phyloP scores from a whole-genome alignment of 2,888 invertebrate species.

The Spatulosminthurus flaviceps region DNA sequence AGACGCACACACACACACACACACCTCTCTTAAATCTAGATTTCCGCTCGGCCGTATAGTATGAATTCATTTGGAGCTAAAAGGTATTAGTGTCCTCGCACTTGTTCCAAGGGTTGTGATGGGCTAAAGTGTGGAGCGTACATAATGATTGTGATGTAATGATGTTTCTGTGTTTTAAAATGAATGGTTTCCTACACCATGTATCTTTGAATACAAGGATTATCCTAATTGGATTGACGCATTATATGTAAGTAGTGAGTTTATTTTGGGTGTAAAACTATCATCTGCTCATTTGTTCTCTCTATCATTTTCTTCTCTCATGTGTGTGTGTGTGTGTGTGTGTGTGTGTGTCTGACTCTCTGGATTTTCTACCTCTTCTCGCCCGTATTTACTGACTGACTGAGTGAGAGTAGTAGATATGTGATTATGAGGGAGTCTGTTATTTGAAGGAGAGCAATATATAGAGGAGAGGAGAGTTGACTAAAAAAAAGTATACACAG shows the following conservation, averaged over 20 bases:
- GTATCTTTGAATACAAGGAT: not conserved
- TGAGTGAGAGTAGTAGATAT: too few species aligned
- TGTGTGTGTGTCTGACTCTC: too few species aligned
- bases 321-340: too few species aligned
- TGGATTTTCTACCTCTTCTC: too few species aligned
- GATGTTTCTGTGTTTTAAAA: too few species aligned
- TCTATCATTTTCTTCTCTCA: not conserved
- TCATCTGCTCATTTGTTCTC: not conserved
- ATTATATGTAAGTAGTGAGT: not conserved
- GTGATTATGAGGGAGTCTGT: too few species aligned
- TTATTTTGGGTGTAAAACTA: not conserved
- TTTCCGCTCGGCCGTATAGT: too few species aligned
- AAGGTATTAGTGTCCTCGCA: constrained; percentile 18
- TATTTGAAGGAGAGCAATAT: too few species aligned
- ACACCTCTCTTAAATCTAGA: not conserved
- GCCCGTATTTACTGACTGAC: too few species aligned
- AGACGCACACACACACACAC: too few species aligned
- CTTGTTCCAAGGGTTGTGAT: not conserved
- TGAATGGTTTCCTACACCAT: too few species aligned
- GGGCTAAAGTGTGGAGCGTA: not conserved
- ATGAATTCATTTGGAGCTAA: not conserved
- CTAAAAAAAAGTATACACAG: not conserved
- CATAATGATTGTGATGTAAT: too few species aligned
- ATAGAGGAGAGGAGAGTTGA: not conserved
- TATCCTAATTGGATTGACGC: not conserved